These are phyloP conservation scores for Parnassius glacialis DNA, from an alignment of 2,888 invertebrate genomes.

Conservation along the genomic window DNA sequence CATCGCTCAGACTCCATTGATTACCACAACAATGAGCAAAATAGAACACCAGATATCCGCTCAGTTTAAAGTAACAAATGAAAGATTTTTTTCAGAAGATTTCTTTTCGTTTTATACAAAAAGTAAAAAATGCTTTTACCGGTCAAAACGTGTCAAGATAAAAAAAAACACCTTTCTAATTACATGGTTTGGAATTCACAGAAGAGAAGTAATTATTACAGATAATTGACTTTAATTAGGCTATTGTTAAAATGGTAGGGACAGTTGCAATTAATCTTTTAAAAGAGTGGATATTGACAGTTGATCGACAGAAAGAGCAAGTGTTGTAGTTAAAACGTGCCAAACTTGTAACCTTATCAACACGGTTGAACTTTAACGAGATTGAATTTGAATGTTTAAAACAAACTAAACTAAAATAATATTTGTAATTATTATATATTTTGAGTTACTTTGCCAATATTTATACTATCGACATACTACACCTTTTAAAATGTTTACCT, in stretches of 20 bases:
- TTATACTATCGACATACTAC: constrained; percentile 1
- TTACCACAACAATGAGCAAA: too few relatives aligned
- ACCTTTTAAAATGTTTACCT: constrained; percentile 15
- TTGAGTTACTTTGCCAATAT: constrained; percentile 7
- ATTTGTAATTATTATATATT: not conserved
- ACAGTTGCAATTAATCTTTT: constrained; percentile 6
- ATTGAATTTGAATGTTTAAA: constrained; percentile 1
- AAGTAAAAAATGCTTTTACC: too few relatives aligned
- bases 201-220: not conserved
- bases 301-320: constrained; percentile 23
- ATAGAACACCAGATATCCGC: too few relatives aligned
- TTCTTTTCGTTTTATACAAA: too few relatives aligned
- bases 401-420: too few relatives aligned
- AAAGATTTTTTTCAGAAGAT: too few relatives aligned
- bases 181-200: too few relatives aligned
- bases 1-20: too few relatives aligned
- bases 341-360: constrained; percentile 15
- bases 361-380: constrained; percentile 13
- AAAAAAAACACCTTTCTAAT: too few relatives aligned
- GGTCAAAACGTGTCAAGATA: too few relatives aligned
- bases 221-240: too few relatives aligned
- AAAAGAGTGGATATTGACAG: constrained; percentile 17
- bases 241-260: not conserved
- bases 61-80: too few relatives aligned
- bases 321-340: constrained; percentile 18